Evolutionary conservation across 2,888 invertebrate genomes (phyloP).

Genomic region (Slavum lentiscoides): DNA sequence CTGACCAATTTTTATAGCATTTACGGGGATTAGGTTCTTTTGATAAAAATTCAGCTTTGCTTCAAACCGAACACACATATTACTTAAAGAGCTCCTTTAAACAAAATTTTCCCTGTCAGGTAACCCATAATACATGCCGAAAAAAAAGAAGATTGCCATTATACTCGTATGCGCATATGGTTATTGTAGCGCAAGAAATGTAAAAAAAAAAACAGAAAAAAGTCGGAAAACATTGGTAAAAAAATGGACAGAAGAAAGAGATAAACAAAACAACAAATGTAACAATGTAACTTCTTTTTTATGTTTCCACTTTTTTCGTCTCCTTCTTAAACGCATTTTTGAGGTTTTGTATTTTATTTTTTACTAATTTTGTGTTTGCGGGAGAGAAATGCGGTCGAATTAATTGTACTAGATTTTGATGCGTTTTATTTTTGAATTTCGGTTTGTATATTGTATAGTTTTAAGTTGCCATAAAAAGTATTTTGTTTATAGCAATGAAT

Average conservation of each 20-base stretch:
- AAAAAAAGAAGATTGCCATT: too few relatives aligned
- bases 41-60: constrained; percentile 17
- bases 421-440: not conserved
- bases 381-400: not conserved
- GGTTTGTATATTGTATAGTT: not conserved
- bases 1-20: constrained; percentile 5
- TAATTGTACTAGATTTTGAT: not conserved
- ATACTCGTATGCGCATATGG: too few relatives aligned
- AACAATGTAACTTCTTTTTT: not conserved
- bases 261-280: too few relatives aligned
- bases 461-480: not conserved
- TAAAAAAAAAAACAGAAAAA: too few relatives aligned
- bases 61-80: constrained; percentile 14
- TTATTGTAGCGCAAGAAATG: too few relatives aligned
- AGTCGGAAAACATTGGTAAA: too few relatives aligned
- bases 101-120: constrained; percentile 7
- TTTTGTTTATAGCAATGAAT: not conserved
- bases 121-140: constrained; percentile 15
- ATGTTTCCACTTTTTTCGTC: not conserved
- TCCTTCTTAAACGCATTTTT: not conserved
- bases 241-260: too few relatives aligned
- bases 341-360: not conserved
- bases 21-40: constrained; percentile 9
- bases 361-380: not conserved
- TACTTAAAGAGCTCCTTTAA: not conserved